Evolutionary conservation across 2,888 invertebrate species (phyloP), one percentile per base, ranked within the genome.

Genomic region (Pomacea canaliculata): DNA sequence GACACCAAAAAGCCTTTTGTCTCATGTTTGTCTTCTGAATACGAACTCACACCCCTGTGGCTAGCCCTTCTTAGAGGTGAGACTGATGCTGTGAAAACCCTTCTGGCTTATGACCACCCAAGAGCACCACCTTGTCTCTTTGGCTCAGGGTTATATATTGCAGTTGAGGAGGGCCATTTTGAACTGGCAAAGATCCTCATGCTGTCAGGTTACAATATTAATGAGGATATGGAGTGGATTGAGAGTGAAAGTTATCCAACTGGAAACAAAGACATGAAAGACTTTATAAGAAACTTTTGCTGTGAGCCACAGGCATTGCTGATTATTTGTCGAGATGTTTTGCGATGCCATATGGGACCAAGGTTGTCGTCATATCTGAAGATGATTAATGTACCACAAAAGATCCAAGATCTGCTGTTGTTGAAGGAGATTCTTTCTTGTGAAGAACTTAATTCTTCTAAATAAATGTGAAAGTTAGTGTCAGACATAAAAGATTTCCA

Each of bases 1-100:
- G 70, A 79, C 65, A 74, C 69, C 49, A 65, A 68, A 49, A 68
- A 27, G 13, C 16, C 69, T 23, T n/a, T 62, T n/a, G 7, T 19
- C n/a, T 23, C 16, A 0, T 68, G 13, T 19, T 59, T 63, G 18
- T 71, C 70, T 37, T 76, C 72, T 27, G 78, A 78, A 67, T 76
- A 79, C 63, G 79, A 79, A 46, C 78, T 79, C 60, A 76, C 79
- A 59, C 79, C 79, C 56, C 62, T 79, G 69, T 79, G 79, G 79
- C 73, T 79, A 62, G 77, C 77, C 1, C 48, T 79, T 60, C 73
- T 79, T 0, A 65, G 76, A 76, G 79, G 79, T 7, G 76, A 78
- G 56, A 73, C 65, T 10, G 62, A 46, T 19, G 73, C 73, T 56
- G 73, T 79, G 37, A 78, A 78, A 71, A 37, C 76, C 7, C 73